Evolutionary conservation across 2,113 vertebrate species (phyloP).

Genomic region (Marmota monax): DNA sequence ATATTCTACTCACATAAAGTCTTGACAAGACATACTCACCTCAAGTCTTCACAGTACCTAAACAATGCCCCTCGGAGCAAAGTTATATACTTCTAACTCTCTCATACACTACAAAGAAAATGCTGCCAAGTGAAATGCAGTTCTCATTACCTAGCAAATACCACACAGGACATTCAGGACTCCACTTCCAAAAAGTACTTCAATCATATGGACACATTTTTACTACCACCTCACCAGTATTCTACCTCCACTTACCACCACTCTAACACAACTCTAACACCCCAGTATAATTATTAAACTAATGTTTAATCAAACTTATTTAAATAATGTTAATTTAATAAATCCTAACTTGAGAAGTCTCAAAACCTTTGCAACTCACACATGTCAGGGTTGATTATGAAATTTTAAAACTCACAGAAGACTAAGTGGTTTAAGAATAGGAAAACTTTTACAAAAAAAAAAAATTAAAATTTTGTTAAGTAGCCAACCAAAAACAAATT

Average conservation of each 20-base stretch:
- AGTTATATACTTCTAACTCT: not conserved
- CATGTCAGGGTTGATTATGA: not conserved
- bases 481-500: conserved; percentile 63
- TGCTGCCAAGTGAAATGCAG: not conserved
- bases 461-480: conserved; percentile 22
- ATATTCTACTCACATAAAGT: not conserved
- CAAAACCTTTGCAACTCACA: conserved; percentile 26
- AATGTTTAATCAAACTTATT: not conserved
- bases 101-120: conserved; percentile 19
- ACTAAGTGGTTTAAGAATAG: conserved; percentile 73
- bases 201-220: not conserved
- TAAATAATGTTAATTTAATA: conserved; percentile 35
- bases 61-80: not conserved
- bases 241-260: not conserved
- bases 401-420: conserved; percentile 48
- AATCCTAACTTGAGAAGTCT: not conserved
- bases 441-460: conserved; percentile 5
- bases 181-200: not conserved
- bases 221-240: not conserved
- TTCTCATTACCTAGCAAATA: not conserved
- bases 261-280: not conserved
- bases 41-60: not conserved
- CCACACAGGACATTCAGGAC: not conserved
- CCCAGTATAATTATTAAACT: not conserved
- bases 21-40: conserved; percentile 9